Conservation (phyloP, 2,113 vertebrate species). For the Nycticorax nycticorax region DNA sequence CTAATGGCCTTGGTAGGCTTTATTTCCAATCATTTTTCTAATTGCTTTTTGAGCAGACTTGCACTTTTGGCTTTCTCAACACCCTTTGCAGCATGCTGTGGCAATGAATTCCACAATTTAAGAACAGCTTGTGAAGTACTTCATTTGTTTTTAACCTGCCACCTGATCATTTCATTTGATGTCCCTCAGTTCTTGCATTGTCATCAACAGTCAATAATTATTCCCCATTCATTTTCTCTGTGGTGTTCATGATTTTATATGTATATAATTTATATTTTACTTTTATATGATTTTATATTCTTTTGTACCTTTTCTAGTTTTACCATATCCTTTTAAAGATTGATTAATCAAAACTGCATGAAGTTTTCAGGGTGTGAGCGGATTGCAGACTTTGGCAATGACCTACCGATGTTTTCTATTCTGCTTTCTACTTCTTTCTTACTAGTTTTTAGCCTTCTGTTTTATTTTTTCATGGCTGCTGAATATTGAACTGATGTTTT, state of each 20-base stretch:
- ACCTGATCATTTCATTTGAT: background rate
- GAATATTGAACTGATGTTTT: background rate
- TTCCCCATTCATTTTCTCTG: background rate
- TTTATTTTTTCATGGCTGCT: background rate
- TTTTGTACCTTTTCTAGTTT: background rate
- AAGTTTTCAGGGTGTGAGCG: background rate
- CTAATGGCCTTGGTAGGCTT: background rate
- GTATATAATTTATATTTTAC: background rate
- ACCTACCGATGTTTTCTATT: background rate
- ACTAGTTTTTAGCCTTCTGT: background rate
- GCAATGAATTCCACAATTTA: background rate
- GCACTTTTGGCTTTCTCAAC: background rate
- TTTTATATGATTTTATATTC: background rate
- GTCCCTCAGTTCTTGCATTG: background rate
- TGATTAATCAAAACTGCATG: background rate
- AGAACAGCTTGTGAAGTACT: background rate
- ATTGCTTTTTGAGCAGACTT: background rate
- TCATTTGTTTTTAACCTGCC: background rate
- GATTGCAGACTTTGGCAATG: background rate
- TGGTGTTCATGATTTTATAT: background rate
- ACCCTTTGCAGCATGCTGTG: background rate
- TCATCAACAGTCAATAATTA: background rate
- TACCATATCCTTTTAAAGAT: background rate
- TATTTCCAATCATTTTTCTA: background rate
- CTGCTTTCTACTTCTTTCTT: background rate